Base-by-base conservation (phyloP, 1,140 invertebrate species). In the Orussus abietinus region DNA sequence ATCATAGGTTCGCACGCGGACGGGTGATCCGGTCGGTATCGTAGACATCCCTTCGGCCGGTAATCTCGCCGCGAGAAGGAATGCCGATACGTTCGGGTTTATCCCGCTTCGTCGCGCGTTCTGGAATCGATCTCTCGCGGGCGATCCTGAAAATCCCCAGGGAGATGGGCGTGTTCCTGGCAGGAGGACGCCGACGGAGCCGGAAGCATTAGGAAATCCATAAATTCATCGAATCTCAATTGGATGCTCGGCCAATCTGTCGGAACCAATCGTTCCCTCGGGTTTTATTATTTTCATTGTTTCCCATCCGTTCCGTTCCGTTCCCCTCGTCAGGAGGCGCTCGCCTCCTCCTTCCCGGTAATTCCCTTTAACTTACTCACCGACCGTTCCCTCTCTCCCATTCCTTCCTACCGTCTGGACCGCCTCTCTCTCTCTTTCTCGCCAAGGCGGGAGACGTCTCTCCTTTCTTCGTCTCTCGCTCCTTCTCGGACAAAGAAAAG, bases 201-300 rank as follows among this genome's bases (percentile, higher is more conserved):
- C n/a, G n/a, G 35, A 29, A 26, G 40, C 26, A 51, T 47, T 38
- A 42, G 36, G 34, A 45, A 54, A 47, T 51, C 49, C 37, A 52
- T 55, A 49, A 45, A 49, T 55, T 52, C 39, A 48, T 55, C 42
- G 49, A 55, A 55, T 49, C 42, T 39, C 46, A 45, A 51, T 55
- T 51, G 42, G 49, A 55, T 49, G 42, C 17, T 37, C 32, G 30
- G 38, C 39, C 49, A 54, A 54, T 54, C 52, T 51, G 49, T 51
- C 46, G 31, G 37, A 37, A 36, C 34, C 36, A 37, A 43, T 41
- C 26, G 38, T 45, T 49, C 22, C 22, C 22, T 25, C 42, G 25
- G 39, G 38, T 54, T 51, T 53, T 53, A 55, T 50, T 47, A 38
- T 45, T 33, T 42, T 44, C n/a, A 21, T 33, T 32, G 10, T 19